A percentile compares a stretch with the other conserved stretches of the same genome.
Conservation (phyloP, 2,797 vertebrate species). For the Microctenopoma lineatum region DNA sequence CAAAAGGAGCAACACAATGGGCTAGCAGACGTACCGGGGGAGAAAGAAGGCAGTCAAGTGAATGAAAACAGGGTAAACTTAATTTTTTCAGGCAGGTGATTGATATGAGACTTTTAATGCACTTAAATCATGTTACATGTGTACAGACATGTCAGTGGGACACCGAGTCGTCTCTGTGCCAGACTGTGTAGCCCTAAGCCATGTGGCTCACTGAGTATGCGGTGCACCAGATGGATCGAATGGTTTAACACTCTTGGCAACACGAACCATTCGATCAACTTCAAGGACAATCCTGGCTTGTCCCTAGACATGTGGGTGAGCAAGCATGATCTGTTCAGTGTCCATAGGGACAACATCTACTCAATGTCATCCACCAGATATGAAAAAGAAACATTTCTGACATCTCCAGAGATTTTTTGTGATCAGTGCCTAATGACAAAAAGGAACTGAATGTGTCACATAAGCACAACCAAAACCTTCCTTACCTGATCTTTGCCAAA, state of each 20-base stretch:
- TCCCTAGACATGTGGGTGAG: background rate
- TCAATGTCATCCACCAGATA: slow-evolving; percentile 21
- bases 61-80: slow-evolving; percentile 6
- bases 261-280: slow-evolving; percentile 42
- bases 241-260: slow-evolving; percentile 51
- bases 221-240: slow-evolving; percentile 50
- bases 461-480: slow-evolving; percentile 21
- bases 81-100: background rate
- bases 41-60: background rate
- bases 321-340: slow-evolving; percentile 34
- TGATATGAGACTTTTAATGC: background rate
- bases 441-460: slow-evolving; percentile 11
- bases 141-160: slow-evolving; percentile 1
- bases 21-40: slow-evolving; percentile 74
- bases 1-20: slow-evolving; percentile 89
- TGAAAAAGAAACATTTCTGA: slow-evolving; percentile 8
- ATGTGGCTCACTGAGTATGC: slow-evolving; percentile 12
- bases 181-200: slow-evolving; percentile 34
- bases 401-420: slow-evolving; percentile 7
- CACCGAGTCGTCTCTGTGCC: slow-evolving; percentile 2
- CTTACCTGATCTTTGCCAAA: slow-evolving; percentile 97
- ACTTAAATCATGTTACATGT: background rate
- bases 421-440: slow-evolving; percentile 37
- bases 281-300: slow-evolving; percentile 53
- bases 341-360: slow-evolving; percentile 17